Percentiles rank a stretch among this genome's conserved stretches.
Evolutionary conservation across 2,797 vertebrate species (phyloP).

Genomic region (Ibycter americanus): DNA sequence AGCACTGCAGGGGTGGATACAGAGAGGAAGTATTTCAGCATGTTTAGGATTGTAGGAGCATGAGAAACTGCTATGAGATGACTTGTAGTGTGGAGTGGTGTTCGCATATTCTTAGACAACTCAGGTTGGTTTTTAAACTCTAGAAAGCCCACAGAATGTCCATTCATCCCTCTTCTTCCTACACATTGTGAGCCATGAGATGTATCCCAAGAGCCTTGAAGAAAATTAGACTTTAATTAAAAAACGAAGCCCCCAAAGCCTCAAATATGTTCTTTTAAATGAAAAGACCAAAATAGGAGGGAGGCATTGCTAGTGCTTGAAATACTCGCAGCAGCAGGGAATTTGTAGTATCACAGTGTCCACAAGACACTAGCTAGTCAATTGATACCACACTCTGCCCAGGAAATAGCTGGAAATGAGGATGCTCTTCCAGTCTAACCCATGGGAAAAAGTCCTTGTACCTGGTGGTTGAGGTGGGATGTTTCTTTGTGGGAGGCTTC

Average conservation of each 20-base stretch:
- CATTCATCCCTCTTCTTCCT: neutral
- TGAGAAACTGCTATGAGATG: neutral
- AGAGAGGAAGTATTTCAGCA: neutral
- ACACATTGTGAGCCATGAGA: neutral
- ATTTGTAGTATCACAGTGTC: neutral
- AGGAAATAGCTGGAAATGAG: neutral
- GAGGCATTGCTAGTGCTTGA: neutral
- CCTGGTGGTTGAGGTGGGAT: neutral
- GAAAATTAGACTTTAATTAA: neutral
- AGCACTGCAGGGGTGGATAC: neutral
- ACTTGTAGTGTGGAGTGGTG: rapidly evolving
- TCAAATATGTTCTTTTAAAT: neutral
- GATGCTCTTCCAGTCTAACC: neutral
- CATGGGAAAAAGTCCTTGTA: neutral
- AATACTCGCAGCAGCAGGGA: neutral
- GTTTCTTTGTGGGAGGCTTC: neutral
- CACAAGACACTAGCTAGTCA: neutral
- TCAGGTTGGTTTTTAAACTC: neutral
- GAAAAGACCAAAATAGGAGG: neutral
- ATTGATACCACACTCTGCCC: neutral
- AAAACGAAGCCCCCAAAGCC: neutral
- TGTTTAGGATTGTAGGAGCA: neutral
- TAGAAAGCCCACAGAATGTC: neutral
- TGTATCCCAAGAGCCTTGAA: neutral
- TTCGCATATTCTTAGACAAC: neutral